Evolutionary conservation across 1,140 invertebrate genomes (phyloP).

Genomic region (Cotesia vestalis): DNA sequence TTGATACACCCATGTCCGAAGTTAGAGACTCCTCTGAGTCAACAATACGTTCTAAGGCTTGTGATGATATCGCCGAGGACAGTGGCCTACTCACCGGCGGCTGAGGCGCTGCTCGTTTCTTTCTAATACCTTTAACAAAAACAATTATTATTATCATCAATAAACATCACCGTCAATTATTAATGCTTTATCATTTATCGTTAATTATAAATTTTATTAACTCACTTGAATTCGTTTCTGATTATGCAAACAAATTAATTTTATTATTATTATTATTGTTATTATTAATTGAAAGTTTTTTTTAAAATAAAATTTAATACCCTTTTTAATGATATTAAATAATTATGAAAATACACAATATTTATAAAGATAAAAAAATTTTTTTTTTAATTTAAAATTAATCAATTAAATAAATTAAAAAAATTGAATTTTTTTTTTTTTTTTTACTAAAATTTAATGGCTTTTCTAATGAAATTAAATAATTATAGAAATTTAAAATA

Average conservation of each 20-base stretch:
- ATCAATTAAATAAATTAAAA: no score
- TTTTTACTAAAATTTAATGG: no score
- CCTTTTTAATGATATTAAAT: no score
- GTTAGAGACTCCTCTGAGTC: slow-evolving; percentile 62
- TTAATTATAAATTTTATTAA: neutral
- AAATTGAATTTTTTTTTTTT: no score
- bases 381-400: no score
- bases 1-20: slow-evolving; percentile 59
- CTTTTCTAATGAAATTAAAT: no score
- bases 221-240: no score
- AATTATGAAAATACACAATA: no score
- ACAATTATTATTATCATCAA: slow-evolving; percentile 28
- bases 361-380: no score
- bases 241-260: neutral
- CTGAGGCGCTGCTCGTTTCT: slow-evolving; percentile 59
- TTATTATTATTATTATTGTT: neutral
- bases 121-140: slow-evolving; percentile 53
- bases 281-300: neutral
- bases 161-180: no score
- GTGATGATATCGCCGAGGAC: slow-evolving; percentile 59
- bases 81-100: slow-evolving; percentile 54
- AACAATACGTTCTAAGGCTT: slow-evolving; percentile 59
- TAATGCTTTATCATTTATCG: slow-evolving; percentile 6
- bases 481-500: no score
- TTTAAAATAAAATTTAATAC: no score